Evolutionary conservation across 2,888 invertebrate genomes (phyloP), one percentile per base, ranked within the genome.

Genomic region (Tenthredo scrophulariae): DNA sequence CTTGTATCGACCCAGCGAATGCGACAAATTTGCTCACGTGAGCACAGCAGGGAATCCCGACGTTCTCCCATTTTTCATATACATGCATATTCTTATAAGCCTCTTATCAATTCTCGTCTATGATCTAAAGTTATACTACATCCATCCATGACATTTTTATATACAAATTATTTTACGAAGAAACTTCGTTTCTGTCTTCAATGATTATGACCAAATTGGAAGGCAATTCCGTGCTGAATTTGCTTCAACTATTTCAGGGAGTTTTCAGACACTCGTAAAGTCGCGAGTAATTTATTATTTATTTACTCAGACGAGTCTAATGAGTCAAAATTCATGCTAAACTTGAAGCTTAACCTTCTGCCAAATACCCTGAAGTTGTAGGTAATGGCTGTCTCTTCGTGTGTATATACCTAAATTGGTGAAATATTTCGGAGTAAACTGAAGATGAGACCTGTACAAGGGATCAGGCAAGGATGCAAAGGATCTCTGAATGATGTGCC

Each of bases 231-330:
- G 72, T 74, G 5, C 33, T 13, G 18, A 67, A 33, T 67, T 74
- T 7, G 3, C 43, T 43, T 13, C 10, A 74, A 74, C 13, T 22
- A 43, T 26, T 29, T n/a, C 37, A 70, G 22, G 26, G 7, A 33
- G 37, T 33, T n/a, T 70, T 18, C 15, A 70, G 70, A 18, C 37
- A 33, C 37, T 29, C 70, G 70, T 37, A n/a, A 70, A 70, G 46
- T 46, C 33, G 37, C 40, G 13, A 70, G 43, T 43, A 10, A 43
- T 74, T 74, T 9, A 43, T 43, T 74, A 74, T 74, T 43, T 26
- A 43, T 40, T 74, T 43, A 74, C 40, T 22, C 72, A 74, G 72
- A 74, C 72, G 72, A 74, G 40, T 74, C 72, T 74, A 74, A 74
- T 43, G 40, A 43, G 40, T 74, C 4, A 43, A 74, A 74, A 74